Conservation (phyloP, 2,797 vertebrate species). For the Gallinago nigripennis region DNA sequence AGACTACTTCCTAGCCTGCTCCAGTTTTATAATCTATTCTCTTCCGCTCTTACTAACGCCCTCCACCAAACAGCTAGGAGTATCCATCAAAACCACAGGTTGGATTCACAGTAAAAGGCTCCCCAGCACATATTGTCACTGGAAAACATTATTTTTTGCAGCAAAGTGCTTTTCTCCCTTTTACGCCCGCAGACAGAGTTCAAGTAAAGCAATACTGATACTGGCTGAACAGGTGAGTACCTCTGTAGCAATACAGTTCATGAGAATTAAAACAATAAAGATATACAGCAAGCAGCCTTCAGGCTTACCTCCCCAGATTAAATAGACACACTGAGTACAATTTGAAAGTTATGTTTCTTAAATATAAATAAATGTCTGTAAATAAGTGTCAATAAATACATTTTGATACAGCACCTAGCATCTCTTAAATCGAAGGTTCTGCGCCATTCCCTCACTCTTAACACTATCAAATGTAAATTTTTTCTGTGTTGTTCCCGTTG, state of each 20-base stretch:
- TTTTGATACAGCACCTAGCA: not conserved
- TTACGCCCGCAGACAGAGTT: not conserved
- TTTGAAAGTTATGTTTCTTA: not conserved
- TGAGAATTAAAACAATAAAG: not conserved
- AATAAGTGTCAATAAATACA: not conserved
- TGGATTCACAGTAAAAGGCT: slow-evolving; percentile 36
- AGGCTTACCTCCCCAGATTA: not conserved
- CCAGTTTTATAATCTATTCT: slow-evolving; percentile 52
- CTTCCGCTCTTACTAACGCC: slow-evolving; percentile 21
- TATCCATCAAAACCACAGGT: slow-evolving; percentile 36
- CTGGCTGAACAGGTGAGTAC: not conserved
- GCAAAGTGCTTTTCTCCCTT: not conserved
- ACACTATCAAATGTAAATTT: accelerated
- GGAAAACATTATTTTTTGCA: slow-evolving; percentile 43
- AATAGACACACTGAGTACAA: not conserved
- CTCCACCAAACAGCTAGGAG: slow-evolving; percentile 5
- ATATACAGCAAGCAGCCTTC: not conserved
- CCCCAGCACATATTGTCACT: not conserved
- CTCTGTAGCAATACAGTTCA: not conserved
- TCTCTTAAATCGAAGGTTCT: not conserved
- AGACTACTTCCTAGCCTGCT: not conserved
- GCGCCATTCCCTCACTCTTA: not conserved
- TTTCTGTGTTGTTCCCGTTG: not conserved
- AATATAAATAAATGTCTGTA: not conserved
- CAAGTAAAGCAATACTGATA: not conserved